Conservation (phyloP, 2,113 vertebrate genomes). For the Ciconia stormi region DNA sequence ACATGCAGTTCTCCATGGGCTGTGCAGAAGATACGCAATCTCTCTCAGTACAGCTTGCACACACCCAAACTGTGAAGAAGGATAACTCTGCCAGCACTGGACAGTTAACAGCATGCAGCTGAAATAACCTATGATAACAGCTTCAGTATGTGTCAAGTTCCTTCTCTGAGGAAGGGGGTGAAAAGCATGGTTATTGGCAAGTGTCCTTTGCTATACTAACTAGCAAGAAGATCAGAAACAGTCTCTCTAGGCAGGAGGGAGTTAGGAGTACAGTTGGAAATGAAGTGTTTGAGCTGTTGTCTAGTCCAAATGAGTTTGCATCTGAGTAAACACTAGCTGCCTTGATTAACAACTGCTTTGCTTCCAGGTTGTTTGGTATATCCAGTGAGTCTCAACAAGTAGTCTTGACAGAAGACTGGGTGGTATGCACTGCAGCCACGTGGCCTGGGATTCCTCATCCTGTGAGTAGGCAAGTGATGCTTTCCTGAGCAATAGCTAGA, state of each 20-base stretch:
- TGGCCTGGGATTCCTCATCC: background rate
- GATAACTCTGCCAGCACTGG: background rate
- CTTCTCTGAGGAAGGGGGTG: background rate
- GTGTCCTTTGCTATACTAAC: background rate
- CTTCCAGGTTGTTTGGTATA: background rate
- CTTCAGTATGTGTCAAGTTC: slow-evolving; percentile 14
- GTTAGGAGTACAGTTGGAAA: background rate
- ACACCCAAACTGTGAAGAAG: background rate
- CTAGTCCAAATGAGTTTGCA: background rate
- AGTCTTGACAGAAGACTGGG: background rate
- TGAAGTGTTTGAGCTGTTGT: background rate
- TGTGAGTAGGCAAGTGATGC: background rate
- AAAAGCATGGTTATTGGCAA: background rate
- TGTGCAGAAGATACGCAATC: background rate
- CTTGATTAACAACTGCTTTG: background rate
- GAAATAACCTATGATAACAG: slow-evolving; percentile 33
- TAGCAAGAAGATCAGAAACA: background rate
- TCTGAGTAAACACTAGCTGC: background rate
- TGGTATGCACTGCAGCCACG: background rate
- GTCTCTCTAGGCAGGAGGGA: background rate
- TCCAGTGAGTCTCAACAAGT: background rate
- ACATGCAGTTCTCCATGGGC: background rate
- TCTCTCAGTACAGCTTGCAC: background rate
- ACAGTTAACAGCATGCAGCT: slow-evolving; percentile 35
- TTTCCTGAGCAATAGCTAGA: background rate